A percentile compares a stretch with the other conserved stretches of the same genome.
Evolutionary conservation across 2,113 vertebrate genomes (phyloP).

Genomic region (Scomber japonicus): DNA sequence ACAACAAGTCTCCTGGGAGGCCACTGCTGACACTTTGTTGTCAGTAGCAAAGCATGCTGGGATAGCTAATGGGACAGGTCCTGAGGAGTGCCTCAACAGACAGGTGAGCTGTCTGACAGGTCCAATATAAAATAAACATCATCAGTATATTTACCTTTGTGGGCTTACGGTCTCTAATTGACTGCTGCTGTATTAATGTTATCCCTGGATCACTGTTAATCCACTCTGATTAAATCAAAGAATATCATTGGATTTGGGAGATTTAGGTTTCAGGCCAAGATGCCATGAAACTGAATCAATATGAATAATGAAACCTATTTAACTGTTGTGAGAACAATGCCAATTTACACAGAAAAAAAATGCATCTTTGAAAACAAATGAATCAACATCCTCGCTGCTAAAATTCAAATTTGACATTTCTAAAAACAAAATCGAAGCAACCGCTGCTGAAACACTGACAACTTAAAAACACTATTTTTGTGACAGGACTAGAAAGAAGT

Average conservation of each 20-base stretch:
- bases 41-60: conserved; percentile 56
- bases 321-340: not conserved
- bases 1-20: conserved; percentile 42
- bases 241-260: not conserved
- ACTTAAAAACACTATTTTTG: too few species aligned
- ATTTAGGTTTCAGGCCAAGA: not conserved
- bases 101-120: conserved; percentile 43
- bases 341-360: too few species aligned
- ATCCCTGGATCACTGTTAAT: not conserved
- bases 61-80: conserved; percentile 56
- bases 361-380: not conserved
- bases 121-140: conserved; percentile 7
- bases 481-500: not conserved
- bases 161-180: not conserved
- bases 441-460: too few species aligned
- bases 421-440: not conserved
- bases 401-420: not conserved
- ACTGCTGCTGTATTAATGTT: not conserved
- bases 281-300: not conserved
- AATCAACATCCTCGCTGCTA: not conserved
- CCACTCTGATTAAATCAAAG: not conserved
- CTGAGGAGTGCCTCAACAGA: conserved; percentile 31
- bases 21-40: conserved; percentile 49
- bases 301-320: not conserved
- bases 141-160: not conserved